Evolutionary conservation across 2,888 invertebrate genomes (phyloP).

Genomic region (Ctenicera cuprea): DNA sequence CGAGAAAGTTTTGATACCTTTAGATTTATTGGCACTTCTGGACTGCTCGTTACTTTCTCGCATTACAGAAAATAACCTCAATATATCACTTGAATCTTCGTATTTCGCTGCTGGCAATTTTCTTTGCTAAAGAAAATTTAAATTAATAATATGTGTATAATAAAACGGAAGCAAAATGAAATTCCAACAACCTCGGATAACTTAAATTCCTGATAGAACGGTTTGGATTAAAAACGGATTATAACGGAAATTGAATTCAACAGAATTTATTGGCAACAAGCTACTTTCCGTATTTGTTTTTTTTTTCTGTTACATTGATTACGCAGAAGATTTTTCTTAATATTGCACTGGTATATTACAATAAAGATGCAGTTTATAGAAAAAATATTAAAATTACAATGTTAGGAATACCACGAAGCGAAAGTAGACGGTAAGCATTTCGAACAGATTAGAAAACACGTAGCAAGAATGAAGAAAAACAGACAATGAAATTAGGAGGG

Average conservation of each 20-base stretch:
- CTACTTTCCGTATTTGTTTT: too few species aligned
- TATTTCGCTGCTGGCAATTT: background rate
- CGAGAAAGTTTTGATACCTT: slow-evolving; percentile 30
- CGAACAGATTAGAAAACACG: too few species aligned
- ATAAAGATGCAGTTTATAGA: too few species aligned
- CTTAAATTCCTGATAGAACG: background rate
- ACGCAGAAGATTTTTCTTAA: too few species aligned
- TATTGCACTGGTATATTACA: too few species aligned
- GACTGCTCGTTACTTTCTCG: slow-evolving; percentile 22
- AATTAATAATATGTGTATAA: slow-evolving; percentile 17
- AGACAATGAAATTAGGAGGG: too few species aligned
- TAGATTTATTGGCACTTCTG: slow-evolving; percentile 12
- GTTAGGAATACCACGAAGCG: too few species aligned
- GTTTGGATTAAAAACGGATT: background rate
- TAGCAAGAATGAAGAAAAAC: too few species aligned
- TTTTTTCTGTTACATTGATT: too few species aligned
- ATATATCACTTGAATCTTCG: slow-evolving; percentile 13
- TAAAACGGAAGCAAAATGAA: slow-evolving; percentile 4
- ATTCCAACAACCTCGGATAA: slow-evolving; percentile 6
- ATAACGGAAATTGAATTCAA: background rate
- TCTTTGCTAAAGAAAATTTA: slow-evolving; percentile 4
- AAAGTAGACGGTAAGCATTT: too few species aligned
- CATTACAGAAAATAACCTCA: slow-evolving; percentile 3
- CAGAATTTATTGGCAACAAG: too few species aligned
- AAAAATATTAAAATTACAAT: too few species aligned